Evolutionary conservation across 2,888 invertebrate species (phyloP), one percentile per base, ranked within the genome.

Genomic region (Stenoptilia bipunctidactyla): DNA sequence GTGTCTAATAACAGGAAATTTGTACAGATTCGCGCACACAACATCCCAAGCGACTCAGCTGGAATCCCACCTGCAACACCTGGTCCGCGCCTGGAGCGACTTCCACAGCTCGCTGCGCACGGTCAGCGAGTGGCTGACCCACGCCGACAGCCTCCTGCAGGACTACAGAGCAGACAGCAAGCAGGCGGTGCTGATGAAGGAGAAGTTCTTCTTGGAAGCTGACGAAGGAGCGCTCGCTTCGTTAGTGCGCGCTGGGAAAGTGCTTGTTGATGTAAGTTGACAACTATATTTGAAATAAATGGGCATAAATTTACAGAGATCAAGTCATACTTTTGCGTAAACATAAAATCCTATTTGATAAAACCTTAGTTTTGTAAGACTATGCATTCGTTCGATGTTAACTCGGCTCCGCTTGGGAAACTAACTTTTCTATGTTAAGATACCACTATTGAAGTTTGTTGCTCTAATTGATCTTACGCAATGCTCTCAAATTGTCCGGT

Each of bases 71-170:
- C 80, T 97, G 1, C 91, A 91, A 51, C 92, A 93, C 46, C 88
- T 92, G 0, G 87, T 91, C 0, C 86, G 92, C 9, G 91, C 92
- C 38, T 97, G 96, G 96, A 90, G 92, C 37, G 91, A 91, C 46
- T 95, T 93, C 62, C 89, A 90, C 40, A 90, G 89, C 52, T 91
- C 90, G 60, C 92, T 93, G 61, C 86, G 90, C 13, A 86, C 89
- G 6, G 91, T 97, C 0, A 90, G 91, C 13, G 94, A 94, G 49
- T 97, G 97, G 96, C 85, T 97, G 1, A 88, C 91, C 0, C 88
- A 91, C 37, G 96, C 97, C 0, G 93, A 96, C 52, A 89, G 91
- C 2, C 72, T 96, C 30, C 86, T 96, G 13, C 87, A 89, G 1
- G 96, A 96, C 56, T 90, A 89, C 58, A 87, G 91, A 39, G 90